Percentiles rank a stretch among this genome's conserved stretches.
Evolutionary conservation across 1,140 invertebrate genomes (phyloP).

Genomic region (Cylas formicarius): DNA sequence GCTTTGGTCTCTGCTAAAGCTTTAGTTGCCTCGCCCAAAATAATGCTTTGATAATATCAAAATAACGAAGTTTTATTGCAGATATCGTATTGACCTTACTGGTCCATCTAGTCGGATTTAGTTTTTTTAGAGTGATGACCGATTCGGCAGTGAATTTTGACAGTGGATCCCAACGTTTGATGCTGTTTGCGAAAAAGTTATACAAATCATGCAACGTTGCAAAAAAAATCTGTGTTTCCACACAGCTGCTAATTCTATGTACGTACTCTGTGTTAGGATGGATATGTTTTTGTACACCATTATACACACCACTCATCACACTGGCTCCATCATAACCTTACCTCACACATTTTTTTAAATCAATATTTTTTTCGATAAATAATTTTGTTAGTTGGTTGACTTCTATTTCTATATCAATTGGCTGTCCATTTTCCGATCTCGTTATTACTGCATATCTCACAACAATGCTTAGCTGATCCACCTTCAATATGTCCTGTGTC

Average conservation of each 20-base stretch:
- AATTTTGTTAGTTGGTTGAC: neutral
- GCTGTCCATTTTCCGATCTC: conserved; percentile 10
- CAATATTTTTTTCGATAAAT: conserved; percentile 4
- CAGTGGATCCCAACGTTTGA: conserved; percentile 12
- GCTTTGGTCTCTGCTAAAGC: conserved; percentile 12
- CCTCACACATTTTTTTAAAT: conserved; percentile 22
- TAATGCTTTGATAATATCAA: conserved; percentile 13
- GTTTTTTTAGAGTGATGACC: conserved; percentile 13
- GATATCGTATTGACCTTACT: conserved; percentile 12
- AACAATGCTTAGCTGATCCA: conserved; percentile 9
- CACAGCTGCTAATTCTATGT: conserved; percentile 5
- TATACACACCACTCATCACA: conserved; percentile 25
- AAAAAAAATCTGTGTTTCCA: conserved; percentile 9
- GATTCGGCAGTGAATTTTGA: conserved; percentile 12
- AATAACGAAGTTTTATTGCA: conserved; percentile 12
- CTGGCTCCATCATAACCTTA: conserved; percentile 28
- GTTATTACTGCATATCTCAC: conserved; percentile 15
- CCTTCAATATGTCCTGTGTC: no score
- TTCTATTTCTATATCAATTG: conserved; percentile 8
- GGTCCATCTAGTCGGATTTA: conserved; percentile 10
- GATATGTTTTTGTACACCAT: conserved; percentile 22
- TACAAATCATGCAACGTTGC: conserved; percentile 11
- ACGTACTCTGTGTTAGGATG: conserved; percentile 14
- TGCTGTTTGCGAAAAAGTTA: conserved; percentile 13
- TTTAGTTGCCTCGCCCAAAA: conserved; percentile 12